A percentile compares a stretch with the other conserved stretches of the same genome.
Evolutionary conservation across 2,113 vertebrate species (phyloP).

Genomic region (Chaetodon trifascialis): DNA sequence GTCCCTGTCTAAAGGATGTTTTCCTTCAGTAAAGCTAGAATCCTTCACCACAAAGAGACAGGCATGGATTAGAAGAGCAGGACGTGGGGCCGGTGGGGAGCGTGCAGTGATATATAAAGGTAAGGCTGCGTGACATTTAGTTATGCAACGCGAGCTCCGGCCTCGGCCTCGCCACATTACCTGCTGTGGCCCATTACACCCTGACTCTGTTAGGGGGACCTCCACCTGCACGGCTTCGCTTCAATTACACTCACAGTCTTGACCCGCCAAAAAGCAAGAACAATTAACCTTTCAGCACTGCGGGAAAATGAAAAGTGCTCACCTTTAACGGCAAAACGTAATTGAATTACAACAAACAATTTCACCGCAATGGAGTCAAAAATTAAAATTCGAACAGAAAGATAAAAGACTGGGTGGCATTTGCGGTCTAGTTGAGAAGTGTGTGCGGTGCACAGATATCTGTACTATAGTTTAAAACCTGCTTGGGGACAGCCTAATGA

Average conservation of each 20-base stretch:
- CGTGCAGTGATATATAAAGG: constrained; percentile 25
- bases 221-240: constrained; percentile 45
- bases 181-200: constrained; percentile 68
- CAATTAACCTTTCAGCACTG: constrained; percentile 61
- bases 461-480: constrained; percentile 73
- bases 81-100: background rate
- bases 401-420: constrained; percentile 58
- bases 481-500: constrained; percentile 79
- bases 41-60: constrained; percentile 6
- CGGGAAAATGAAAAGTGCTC: constrained; percentile 14
- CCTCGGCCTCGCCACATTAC: constrained; percentile 31
- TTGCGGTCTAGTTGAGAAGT: constrained; percentile 62
- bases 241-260: constrained; percentile 50
- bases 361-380: constrained; percentile 31
- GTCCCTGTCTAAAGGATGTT: background rate
- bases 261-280: constrained; percentile 33
- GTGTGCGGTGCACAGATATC: constrained; percentile 60
- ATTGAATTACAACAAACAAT: constrained; percentile 64
- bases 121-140: constrained; percentile 49
- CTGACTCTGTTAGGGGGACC: constrained; percentile 25
- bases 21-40: constrained; percentile 24
- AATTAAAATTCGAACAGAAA: constrained; percentile 37
- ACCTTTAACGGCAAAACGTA: constrained; percentile 28
- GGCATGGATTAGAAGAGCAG: constrained; percentile 5
- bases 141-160: constrained; percentile 35